Conservation (phyloP, 2,797 vertebrate genomes). For the Paratrypauchen microcephalus region DNA sequence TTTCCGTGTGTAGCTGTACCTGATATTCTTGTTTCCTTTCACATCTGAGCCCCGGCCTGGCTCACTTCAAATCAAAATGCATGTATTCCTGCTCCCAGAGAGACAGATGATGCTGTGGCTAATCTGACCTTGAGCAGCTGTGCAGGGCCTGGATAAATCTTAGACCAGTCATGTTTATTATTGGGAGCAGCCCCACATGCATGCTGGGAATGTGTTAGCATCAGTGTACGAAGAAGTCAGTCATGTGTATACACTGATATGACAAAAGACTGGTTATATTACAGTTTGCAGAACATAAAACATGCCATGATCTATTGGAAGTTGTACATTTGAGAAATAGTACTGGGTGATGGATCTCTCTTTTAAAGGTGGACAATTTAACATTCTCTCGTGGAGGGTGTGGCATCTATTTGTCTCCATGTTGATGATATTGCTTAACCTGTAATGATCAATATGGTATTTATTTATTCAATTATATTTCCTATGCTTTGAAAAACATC, state of each 20-base stretch:
- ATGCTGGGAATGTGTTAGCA: constrained; percentile 2
- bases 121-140: constrained; percentile 33
- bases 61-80: constrained; percentile 42
- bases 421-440: no score
- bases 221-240: constrained; percentile 14
- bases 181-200: constrained; percentile 4
- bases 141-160: constrained; percentile 28
- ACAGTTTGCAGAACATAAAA: constrained; percentile 17
- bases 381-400: no score
- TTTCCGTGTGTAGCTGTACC: constrained; percentile 17
- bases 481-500: no score
- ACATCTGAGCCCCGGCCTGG: constrained; percentile 31
- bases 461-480: no score
- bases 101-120: constrained; percentile 20
- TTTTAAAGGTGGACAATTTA: no score
- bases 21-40: constrained; percentile 28
- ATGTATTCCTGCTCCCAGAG: constrained; percentile 53
- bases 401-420: no score
- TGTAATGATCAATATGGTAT: no score
- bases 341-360: neutral
- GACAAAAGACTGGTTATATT: neutral
- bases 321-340: constrained; percentile 10
- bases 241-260: constrained; percentile 10
- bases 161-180: constrained; percentile 11
- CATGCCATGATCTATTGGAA: constrained; percentile 1